Conservation (phyloP, 1,140 invertebrate genomes). For the Heliconius eleuchia region DNA sequence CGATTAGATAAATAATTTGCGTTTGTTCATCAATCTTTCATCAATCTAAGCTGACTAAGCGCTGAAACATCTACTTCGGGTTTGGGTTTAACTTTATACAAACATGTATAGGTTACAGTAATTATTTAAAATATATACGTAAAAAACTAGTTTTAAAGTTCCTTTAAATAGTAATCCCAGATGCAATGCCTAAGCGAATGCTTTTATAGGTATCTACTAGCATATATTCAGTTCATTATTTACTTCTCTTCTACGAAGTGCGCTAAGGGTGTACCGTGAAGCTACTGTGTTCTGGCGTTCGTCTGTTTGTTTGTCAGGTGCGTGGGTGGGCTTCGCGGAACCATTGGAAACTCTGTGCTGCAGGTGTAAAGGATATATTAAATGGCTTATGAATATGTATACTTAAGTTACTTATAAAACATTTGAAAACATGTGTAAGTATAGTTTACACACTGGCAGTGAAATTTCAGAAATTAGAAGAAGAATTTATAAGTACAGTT, state of each 20-base stretch:
- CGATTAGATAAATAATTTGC: too few relatives aligned
- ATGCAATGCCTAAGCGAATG: neutral
- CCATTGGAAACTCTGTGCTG: constrained; percentile 19
- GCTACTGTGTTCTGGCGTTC: constrained; percentile 48
- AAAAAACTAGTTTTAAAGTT: neutral
- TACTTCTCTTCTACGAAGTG: constrained; percentile 37
- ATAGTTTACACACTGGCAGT: too few relatives aligned
- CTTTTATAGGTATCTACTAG: neutral
- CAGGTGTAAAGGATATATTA: constrained; percentile 2
- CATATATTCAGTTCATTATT: neutral
- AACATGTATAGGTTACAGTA: too few relatives aligned
- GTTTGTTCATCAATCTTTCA: too few relatives aligned
- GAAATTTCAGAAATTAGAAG: too few relatives aligned
- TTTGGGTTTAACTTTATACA: too few relatives aligned
- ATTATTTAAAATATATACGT: too few relatives aligned
- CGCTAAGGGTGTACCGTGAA: constrained; percentile 31
- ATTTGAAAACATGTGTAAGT: too few relatives aligned
- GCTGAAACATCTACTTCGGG: too few relatives aligned
- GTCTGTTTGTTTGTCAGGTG: constrained; percentile 68
- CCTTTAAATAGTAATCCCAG: neutral
- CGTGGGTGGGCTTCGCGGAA: constrained; percentile 69
- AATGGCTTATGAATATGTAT: neutral
- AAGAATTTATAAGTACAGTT: too few relatives aligned
- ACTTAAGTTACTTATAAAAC: neutral
- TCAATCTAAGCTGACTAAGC: too few relatives aligned